A percentile compares a stretch with the other conserved stretches of the same genome.
Evolutionary conservation across 1,140 invertebrate genomes (phyloP).

Genomic region (Stegodyphus dumicola): DNA sequence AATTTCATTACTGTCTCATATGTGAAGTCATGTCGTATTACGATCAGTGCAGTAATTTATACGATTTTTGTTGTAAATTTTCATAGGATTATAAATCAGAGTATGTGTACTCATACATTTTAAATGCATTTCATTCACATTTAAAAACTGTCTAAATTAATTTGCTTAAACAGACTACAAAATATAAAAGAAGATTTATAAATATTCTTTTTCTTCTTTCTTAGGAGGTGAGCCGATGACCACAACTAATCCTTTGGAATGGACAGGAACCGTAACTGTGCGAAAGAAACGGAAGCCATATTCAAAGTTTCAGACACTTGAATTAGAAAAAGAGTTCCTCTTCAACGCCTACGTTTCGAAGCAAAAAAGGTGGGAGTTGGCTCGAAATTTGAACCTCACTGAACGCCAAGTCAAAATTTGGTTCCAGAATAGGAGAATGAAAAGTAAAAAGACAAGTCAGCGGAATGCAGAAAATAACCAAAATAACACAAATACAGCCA

Average conservation of each 20-base stretch:
- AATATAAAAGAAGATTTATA: background rate
- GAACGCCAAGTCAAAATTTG: conserved; percentile 94
- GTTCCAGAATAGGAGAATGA: conserved; percentile 99
- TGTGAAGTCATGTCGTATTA: no score
- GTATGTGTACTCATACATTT: no score
- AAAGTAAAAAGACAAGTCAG: conserved; percentile 97
- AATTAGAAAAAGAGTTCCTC: conserved; percentile 96
- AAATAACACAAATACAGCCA: conserved; percentile 78
- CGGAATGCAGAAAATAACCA: conserved; percentile 77
- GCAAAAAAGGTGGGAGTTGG: conserved; percentile 96
- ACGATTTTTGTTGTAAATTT: no score
- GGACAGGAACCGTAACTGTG: conserved; percentile 86
- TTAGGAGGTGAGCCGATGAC: conserved; percentile 62
- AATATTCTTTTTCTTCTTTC: conserved; percentile 63
- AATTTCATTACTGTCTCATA: no score
- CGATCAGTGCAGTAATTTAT: no score
- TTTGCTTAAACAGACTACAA: no score
- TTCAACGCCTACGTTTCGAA: conserved; percentile 97
- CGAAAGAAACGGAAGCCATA: conserved; percentile 98
- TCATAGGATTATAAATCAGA: no score
- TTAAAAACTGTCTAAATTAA: no score
- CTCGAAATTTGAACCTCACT: conserved; percentile 90
- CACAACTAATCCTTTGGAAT: conserved; percentile 83
- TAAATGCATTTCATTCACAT: no score
- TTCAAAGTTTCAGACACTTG: conserved; percentile 95